Base-by-base conservation (phyloP, 1,140 invertebrate species). In the Drosophila santomea region DNA sequence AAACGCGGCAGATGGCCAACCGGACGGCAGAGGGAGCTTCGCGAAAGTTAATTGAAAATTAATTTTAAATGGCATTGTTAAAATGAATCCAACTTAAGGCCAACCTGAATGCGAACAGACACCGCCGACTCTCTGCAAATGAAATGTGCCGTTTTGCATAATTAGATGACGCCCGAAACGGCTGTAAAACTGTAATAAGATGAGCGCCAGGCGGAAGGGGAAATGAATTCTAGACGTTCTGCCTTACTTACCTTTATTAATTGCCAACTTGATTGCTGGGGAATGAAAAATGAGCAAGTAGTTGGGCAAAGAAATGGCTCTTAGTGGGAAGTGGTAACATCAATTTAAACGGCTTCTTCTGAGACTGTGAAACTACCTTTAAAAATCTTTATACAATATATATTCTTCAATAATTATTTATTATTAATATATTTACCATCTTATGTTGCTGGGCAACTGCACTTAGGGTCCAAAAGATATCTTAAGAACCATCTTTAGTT, bases 61-160 rank as follows among this genome's bases (percentile, higher is more conserved):
- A 86, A 86, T 86, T 86, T 88, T 83, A 83, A 82, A 88, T 88
- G 62, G 62, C 83, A 79, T 78, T 85, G 78, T 88, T 85, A 51
- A 74, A 77, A 60, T 52, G 76, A 72, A 80, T 63, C 69, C 75
- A 60, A 58, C 54, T 64, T 52, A 45, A 38, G 50, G 45, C 39
- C 41, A 28, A 67, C 59, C 63, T 67, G 41, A 38, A 61, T 23
- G 44, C 60, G 57, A 25, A 44, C 17, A 50, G 63, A 50, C 59
- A 66, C 60, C 36, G 35, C 17, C 15, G 41, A 6, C 43, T n/a
- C 35, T 67, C 17, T 61, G 61, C 44, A 75, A 81, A 78, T 72
- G 66, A 74, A 78, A 74, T 66, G 63, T 54, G 43, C 54, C 74
- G 75, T 88, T 86, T 77, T 68, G 72, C 82, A 88, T 86, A 86